These are phyloP conservation scores for Dinomys branickii DNA, from an alignment of 2,113 vertebrate species.

Conservation along the genomic window DNA sequence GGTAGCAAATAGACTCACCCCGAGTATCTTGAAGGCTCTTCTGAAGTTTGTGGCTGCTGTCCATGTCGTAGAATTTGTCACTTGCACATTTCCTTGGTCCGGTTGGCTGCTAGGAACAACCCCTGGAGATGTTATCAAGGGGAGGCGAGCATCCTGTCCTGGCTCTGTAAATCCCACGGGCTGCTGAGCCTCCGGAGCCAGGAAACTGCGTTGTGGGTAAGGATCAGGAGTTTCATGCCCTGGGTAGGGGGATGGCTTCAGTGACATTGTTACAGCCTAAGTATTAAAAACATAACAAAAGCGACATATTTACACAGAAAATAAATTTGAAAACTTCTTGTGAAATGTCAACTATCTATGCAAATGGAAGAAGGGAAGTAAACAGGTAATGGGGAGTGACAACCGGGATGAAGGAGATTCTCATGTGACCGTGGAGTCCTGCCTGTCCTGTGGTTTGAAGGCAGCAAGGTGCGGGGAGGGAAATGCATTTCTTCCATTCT, in stretches of 20 bases:
- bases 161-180: not conserved
- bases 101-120: no score
- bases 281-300: constrained; percentile 7
- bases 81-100: no score
- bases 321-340: not conserved
- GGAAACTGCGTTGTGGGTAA: not conserved
- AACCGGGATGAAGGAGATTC: not conserved
- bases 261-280: not conserved
- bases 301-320: not conserved
- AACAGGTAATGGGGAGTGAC: not conserved
- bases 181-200: not conserved
- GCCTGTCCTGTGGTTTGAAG: not conserved
- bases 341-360: not conserved
- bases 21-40: no score
- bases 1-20: no score
- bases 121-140: not conserved
- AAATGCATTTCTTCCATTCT: not conserved
- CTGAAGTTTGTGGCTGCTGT: no score
- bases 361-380: not conserved
- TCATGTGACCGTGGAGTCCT: not conserved
- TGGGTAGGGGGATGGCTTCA: not conserved
- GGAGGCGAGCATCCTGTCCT: not conserved
- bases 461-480: no score
- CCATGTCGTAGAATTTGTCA: no score
- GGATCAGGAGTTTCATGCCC: not conserved